phyloP scores from a whole-genome alignment of 1,140 invertebrate species.

The Drosophila virilis region DNA sequence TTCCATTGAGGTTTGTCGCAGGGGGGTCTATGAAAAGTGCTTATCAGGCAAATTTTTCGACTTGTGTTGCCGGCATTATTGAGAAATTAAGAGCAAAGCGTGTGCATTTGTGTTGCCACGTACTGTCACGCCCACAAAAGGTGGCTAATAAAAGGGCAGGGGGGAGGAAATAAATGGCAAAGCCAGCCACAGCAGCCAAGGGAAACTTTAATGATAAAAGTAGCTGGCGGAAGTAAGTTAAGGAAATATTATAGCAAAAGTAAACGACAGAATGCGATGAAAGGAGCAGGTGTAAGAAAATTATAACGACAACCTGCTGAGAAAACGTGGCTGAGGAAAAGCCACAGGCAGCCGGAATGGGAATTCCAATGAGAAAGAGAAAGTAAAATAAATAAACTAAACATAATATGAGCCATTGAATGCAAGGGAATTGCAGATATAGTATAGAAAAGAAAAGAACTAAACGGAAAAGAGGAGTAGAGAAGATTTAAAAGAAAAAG shows the following conservation, averaged over 20 bases:
- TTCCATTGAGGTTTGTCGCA: background rate
- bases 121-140: slow-evolving; percentile 32
- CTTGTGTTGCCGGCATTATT: slow-evolving; percentile 68
- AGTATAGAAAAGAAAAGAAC: background rate
- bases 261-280: slow-evolving; percentile 8
- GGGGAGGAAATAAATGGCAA: background rate
- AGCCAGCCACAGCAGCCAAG: background rate
- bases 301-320: slow-evolving; percentile 34
- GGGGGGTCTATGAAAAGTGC: slow-evolving; percentile 44
- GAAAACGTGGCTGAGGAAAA: slow-evolving; percentile 2
- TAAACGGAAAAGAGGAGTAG: background rate
- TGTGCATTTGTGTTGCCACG: slow-evolving; percentile 58
- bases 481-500: background rate
- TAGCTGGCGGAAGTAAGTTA: slow-evolving; percentile 27
- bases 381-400: background rate
- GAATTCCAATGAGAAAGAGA: background rate
- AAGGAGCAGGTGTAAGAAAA: slow-evolving; percentile 34
- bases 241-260: slow-evolving; percentile 40
- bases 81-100: slow-evolving; percentile 69
- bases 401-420: slow-evolving; percentile 14
- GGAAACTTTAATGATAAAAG: slow-evolving; percentile 73
- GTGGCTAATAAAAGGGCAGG: background rate
- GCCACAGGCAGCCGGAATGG: background rate
- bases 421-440: background rate
- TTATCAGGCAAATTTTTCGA: slow-evolving; percentile 67